Conservation (phyloP, 30 jellyfish, hydroid and myxozoan species). For the Chrysaora quinquecirrha region DNA sequence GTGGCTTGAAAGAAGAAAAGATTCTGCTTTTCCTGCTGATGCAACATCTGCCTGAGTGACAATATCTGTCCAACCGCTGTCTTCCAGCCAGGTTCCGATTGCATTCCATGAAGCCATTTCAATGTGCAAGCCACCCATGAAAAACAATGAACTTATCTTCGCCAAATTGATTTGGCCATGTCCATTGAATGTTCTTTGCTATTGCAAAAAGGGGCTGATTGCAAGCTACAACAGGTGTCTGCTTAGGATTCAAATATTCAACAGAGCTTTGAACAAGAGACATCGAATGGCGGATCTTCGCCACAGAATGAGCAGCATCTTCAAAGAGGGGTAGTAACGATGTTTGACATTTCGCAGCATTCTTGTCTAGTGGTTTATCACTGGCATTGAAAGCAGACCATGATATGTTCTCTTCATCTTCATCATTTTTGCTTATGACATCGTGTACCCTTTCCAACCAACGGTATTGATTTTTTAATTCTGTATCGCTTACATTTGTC, state of each 20-base stretch:
- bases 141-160: conserved; percentile 12
- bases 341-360: neutral
- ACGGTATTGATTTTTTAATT: conserved; percentile 9
- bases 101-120: conserved; percentile 35
- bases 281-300: conserved; percentile 19
- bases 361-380: conserved; percentile 4
- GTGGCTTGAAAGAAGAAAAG: conserved; percentile 16
- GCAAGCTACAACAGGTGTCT: neutral
- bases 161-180: conserved; percentile 6
- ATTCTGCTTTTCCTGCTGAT: conserved; percentile 43
- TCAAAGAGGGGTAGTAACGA: conserved; percentile 23
- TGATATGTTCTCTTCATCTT: conserved; percentile 14
- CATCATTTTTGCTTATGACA: neutral
- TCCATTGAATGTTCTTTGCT: neutral
- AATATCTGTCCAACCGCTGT: conserved; percentile 28
- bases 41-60: conserved; percentile 30
- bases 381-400: conserved; percentile 25
- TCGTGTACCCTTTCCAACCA: neutral
- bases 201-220: neutral
- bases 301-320: conserved; percentile 15
- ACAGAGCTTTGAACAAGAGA: conserved; percentile 9
- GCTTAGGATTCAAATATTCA: conserved; percentile 18
- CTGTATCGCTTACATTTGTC: neutral
- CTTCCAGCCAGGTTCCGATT: conserved; percentile 28
- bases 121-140: conserved; percentile 24